Evolutionary conservation across 2,888 invertebrate genomes (phyloP).

Genomic region (Bursaphelenchus okinawaensis): DNA sequence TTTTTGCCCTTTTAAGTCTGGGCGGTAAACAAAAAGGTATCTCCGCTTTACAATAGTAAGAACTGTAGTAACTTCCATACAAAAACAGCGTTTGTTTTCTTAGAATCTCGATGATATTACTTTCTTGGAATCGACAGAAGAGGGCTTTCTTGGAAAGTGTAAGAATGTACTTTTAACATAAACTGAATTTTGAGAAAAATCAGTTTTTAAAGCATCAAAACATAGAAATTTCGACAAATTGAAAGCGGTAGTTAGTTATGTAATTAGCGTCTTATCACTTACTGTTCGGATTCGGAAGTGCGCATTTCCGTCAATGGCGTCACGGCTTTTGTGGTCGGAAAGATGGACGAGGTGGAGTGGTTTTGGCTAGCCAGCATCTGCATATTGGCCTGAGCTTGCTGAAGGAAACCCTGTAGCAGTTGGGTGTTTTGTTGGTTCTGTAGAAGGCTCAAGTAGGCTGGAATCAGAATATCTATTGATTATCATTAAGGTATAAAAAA

Average conservation of each 20-base stretch:
- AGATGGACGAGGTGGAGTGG: conserved; percentile 3
- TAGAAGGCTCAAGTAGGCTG: conserved; percentile 8
- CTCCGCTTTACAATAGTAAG: too few relatives aligned
- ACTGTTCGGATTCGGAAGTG: conserved; percentile 9
- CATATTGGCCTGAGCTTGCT: conserved; percentile 1
- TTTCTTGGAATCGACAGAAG: neutral
- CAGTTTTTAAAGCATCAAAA: too few relatives aligned
- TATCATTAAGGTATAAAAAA: too few relatives aligned
- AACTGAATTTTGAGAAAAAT: too few relatives aligned
- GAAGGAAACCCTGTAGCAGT: neutral
- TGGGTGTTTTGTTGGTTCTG: conserved; percentile 10
- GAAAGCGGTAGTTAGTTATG: too few relatives aligned
- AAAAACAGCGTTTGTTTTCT: too few relatives aligned
- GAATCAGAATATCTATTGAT: neutral
- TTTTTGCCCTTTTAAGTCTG: too few relatives aligned
- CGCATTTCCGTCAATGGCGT: conserved; percentile 4
- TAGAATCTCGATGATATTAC: neutral
- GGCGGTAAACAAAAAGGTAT: too few relatives aligned
- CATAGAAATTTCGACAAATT: too few relatives aligned
- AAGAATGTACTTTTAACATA: neutral
- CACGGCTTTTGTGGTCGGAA: conserved; percentile 1
- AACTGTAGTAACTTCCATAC: too few relatives aligned
- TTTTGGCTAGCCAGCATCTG: neutral
- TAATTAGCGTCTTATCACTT: conserved; percentile 2
- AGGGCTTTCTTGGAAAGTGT: neutral